Evolutionary conservation across 2,888 invertebrate genomes (phyloP), one percentile per base, ranked within the genome.

Genomic region (Ophion ventricosus): DNA sequence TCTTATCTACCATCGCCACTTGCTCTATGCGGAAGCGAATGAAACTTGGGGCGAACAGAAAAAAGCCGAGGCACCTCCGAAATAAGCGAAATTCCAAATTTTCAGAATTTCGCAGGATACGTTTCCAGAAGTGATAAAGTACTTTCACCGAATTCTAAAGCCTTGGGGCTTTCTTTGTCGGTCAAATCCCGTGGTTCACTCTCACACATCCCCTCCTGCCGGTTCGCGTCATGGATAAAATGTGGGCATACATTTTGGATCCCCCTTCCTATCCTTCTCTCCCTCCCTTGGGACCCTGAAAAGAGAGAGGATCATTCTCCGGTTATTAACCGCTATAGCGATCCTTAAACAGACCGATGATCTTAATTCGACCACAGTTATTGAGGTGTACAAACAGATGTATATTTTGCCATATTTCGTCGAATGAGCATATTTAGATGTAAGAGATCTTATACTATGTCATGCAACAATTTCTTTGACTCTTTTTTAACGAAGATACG

Each of bases 161-260:
- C 64, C 49, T 40, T 54, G 56, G 72, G 23, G 29, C 61, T 29
- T 59, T 78, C 61, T n/a, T 17, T 40, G 10, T 64, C 40, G 72
- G 72, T 72, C 66, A 79, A 79, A 72, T 49, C 72, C 79, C 79
- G 54, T 64, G 72, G 56, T 72, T 57, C 25, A 79, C 64, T 64
- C 25, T 54, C 56, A 35, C 43, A 26, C 29, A 35, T 43, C 11
- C 20, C 25, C 43, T 43, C 20, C 49, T 73, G 25, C 73, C 35
- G 59, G 35, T 23, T 73, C 59, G 7, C 14, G 17, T n/a, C 25
- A 59, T 23, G 25, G 17, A 57, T 57, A 7, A 26, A 54, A 20
- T 20, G 70, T 20, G 56, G 25, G 49, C 10, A 56, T 56, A 20
- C n/a, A 11, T 11, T 11, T 4, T 20, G 10, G 10, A 20, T 3